These are phyloP conservation scores for Pomatorhinus ruficollis DNA, from an alignment of 2,113 vertebrate species.

Conservation along the genomic window DNA sequence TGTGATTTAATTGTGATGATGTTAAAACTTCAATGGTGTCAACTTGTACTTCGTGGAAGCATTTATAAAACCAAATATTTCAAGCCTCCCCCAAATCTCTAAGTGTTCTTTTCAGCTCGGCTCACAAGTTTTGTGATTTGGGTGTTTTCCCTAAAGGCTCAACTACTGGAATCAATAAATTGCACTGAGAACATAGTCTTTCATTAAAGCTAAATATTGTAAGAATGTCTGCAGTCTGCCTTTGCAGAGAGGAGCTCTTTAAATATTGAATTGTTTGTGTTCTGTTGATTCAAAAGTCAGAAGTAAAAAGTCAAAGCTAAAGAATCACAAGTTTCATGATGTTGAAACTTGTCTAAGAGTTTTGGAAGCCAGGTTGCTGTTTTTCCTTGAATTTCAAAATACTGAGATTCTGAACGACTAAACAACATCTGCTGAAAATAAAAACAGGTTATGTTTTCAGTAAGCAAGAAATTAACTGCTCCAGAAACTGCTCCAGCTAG, in stretches of 20 bases:
- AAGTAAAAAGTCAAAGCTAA: background rate
- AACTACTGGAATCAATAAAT: background rate
- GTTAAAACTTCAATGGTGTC: background rate
- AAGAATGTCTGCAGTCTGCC: background rate
- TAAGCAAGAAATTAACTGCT: background rate
- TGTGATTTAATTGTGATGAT: background rate
- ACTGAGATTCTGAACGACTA: background rate
- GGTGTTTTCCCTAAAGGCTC: background rate
- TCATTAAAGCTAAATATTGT: background rate
- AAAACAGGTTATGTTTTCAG: background rate
- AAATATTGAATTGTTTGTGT: background rate
- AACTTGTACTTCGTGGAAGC: background rate
- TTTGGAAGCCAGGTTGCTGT: slow-evolving; percentile 1
- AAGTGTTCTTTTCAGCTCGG: background rate
- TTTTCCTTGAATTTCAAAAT: slow-evolving; percentile 25
- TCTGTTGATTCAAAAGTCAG: background rate
- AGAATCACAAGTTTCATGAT: background rate
- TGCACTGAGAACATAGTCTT: background rate
- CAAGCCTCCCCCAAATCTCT: background rate
- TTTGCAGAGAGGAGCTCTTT: background rate
- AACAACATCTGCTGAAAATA: slow-evolving; percentile 40
- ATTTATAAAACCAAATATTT: background rate
- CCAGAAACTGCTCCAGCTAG: background rate
- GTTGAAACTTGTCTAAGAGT: background rate
- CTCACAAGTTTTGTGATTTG: background rate